A percentile compares a stretch with the other conserved stretches of the same genome.
These are phyloP conservation scores for Phytoseiulus persimilis DNA, from an alignment of 2,888 invertebrate genomes.

Conservation along the genomic window DNA sequence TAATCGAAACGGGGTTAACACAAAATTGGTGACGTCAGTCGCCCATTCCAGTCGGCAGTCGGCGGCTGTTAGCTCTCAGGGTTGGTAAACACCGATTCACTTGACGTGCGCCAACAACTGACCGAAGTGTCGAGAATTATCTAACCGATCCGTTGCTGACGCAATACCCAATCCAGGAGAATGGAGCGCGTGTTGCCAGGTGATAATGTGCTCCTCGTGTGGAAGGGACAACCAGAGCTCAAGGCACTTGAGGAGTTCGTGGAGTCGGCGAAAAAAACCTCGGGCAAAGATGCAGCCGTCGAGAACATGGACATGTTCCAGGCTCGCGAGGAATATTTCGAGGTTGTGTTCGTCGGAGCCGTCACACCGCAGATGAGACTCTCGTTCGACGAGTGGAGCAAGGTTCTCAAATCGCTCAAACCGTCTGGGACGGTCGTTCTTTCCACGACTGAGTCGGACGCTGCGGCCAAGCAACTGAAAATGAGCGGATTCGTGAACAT, in stretches of 20 bases:
- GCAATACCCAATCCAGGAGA: neutral
- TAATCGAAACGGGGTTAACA: neutral
- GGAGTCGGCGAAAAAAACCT: neutral
- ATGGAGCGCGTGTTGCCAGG: slow-evolving; percentile 21
- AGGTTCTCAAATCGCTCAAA: slow-evolving; percentile 16
- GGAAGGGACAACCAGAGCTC: slow-evolving; percentile 12
- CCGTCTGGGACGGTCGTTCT: slow-evolving; percentile 42
- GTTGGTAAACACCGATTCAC: neutral
- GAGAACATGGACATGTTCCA: slow-evolving; percentile 22
- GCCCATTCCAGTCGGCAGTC: neutral
- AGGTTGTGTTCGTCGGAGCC: slow-evolving; percentile 22
- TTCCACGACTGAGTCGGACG: slow-evolving; percentile 42
- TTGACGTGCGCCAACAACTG: neutral
- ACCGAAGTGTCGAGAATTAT: neutral
- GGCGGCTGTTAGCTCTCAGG: neutral
- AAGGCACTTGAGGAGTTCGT: neutral
- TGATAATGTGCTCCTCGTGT: slow-evolving; percentile 28
- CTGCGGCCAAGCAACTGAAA: slow-evolving; percentile 52
- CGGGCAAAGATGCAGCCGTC: slow-evolving; percentile 13
- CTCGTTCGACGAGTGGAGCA: neutral
- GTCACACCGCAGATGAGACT: slow-evolving; percentile 11
- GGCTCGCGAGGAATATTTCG: slow-evolving; percentile 19
- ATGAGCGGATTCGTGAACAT: slow-evolving; percentile 59
- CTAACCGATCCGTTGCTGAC: neutral
- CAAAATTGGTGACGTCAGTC: neutral